Base-by-base conservation (phyloP, 2,888 invertebrate species). In the Tiliacea citrago region DNA sequence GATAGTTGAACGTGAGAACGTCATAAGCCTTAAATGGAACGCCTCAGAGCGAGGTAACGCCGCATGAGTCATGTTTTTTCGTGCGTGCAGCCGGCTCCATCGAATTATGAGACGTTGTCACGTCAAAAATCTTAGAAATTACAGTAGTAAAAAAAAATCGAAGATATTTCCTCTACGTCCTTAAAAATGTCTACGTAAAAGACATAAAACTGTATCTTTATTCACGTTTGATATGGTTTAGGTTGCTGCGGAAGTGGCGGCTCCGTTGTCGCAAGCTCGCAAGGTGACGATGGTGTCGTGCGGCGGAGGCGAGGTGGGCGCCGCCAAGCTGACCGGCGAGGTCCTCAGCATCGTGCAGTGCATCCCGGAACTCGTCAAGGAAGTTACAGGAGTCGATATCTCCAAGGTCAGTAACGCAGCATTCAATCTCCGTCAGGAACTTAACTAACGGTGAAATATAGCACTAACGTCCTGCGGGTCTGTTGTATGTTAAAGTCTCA, bases 261-360 rank as follows among this genome's bases (percentile, higher is more conserved):
- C 99, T 45, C 99, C 99, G 10, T 94, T 99, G 86, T 98, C 99
- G 0, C 99, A 99, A 94, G 98, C 99, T 12, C 99, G 99, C 94
- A 99, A 99, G 95, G 98, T 99, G 82, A 99, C 99, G 10, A 99
- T 99, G 99, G 98, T 99, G 29, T 99, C 99, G 1, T 98, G 98
- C 88, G 99, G 99, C 49, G 97, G 97, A 73, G 98, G 99, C 53
- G 98, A 99, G 67, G 97, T 99, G 51, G 99, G 99, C 49, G 99
- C 99, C 1, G 98, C 99, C 82, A 99, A 99, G 94, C 97, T 99
- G 82, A 99, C 99, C 7, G 98, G 98, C 58, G 99, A 99, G 96
- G 98, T 99, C 45, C 97, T 99, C 89, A 98, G 97, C 93, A 99
- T 99, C 92, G 99, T 99, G 83, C 98, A 98, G 90, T 98, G 98